Evolutionary conservation across 2,113 vertebrate species (phyloP), one percentile per base, ranked within the genome.

Genomic region (Microcebus lehilahytsara): DNA sequence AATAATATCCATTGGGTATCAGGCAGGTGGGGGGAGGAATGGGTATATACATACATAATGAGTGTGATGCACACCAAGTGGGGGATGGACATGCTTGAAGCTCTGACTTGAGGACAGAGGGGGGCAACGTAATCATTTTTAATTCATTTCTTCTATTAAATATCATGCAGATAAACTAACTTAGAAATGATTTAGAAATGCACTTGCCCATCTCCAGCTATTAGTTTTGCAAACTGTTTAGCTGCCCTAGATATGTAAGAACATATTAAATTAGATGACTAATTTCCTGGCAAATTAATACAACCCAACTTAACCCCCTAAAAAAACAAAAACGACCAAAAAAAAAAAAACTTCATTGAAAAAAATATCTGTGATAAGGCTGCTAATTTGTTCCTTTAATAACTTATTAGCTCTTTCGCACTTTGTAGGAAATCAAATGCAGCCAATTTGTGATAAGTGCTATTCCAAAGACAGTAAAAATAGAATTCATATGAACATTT

Each of bases 391-490:
- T 96, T 97, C 22, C 95, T 34, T 92, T 93, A 91, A 74, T 88
- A 92, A 71, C 84, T 96, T 92, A 60, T 40, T 60, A 92, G 96
- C 34, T 78, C 53, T 84, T 91, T 62, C 9, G 4, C 25, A 49
- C 62, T 92, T 91, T 4, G 1, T 62, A 93, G 8, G 23, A n/a
- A 93, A 46, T 96, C 84, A 96, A 95, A 97, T 30, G 22, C 22
- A 75, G 92, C 13, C 23, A 78, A 14, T 89, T 95, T 94, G 8
- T 88, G 23, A 0, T 86, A 84, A 95, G 27, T 72, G 71, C 85
- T 93, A 87, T 37, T 87, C 20, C 97, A 94, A 72, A 89, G 51
- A 97, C 23, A 94, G 30, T 4, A 96, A 92, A 97, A 62, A 11
- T 0, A 0, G 69, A 96, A 95, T 13, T 6, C 23, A 77, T 71